Evolutionary conservation across 1,140 invertebrate genomes (phyloP).

Genomic region (Planococcus citri): DNA sequence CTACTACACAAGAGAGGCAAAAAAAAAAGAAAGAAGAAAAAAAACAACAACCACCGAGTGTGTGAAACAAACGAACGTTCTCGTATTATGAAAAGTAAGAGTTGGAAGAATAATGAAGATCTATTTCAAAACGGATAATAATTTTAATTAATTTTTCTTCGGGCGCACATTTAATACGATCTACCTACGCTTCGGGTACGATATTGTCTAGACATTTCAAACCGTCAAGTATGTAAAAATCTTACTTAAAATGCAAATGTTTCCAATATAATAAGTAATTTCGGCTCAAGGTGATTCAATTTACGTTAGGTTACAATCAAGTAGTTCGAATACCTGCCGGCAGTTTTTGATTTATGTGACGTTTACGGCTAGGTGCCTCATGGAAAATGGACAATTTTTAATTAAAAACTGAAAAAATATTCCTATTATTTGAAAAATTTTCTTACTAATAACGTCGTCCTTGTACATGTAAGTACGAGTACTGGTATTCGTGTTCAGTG

Average conservation of each 20-base stretch:
- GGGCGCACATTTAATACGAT: constrained; percentile 12
- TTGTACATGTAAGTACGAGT: too few species aligned
- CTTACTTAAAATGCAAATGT: constrained; percentile 20
- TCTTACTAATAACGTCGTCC: background rate
- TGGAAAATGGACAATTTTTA: constrained; percentile 16
- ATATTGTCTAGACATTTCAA: constrained; percentile 18
- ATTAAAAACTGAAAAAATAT: constrained; percentile 7
- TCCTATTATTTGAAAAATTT: constrained; percentile 4
- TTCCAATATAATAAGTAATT: constrained; percentile 21
- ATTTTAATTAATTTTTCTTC: constrained; percentile 21
- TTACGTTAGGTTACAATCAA: constrained; percentile 17
- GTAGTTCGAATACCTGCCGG: constrained; percentile 12
- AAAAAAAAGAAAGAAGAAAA: too few species aligned
- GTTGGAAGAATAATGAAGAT: constrained; percentile 14
- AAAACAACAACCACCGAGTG: too few species aligned
- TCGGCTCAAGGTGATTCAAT: constrained; percentile 16
- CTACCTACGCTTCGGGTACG: constrained; percentile 12
- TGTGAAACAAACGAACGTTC: background rate
- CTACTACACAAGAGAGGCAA: too few species aligned
- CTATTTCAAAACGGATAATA: constrained; percentile 14
- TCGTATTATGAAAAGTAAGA: constrained; percentile 4
- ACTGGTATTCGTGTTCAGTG: too few species aligned
- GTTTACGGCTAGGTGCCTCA: constrained; percentile 11
- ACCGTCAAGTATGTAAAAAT: constrained; percentile 19
- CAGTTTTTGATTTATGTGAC: constrained; percentile 15